phyloP scores from a whole-genome alignment of 2,888 invertebrate species.

The Amblyjoppa fuscipennis region DNA sequence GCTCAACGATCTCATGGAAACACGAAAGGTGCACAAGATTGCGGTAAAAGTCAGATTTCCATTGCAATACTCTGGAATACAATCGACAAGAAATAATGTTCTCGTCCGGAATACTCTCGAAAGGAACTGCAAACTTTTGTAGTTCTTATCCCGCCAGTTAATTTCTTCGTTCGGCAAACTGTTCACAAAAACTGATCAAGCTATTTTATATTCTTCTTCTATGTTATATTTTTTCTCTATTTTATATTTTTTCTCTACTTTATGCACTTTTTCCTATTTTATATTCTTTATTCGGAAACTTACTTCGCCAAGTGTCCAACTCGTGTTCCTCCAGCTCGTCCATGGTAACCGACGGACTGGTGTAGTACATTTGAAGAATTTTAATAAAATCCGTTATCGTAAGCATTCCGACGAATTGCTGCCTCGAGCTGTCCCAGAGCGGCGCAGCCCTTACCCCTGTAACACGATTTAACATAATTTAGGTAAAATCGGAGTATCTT shows the following conservation, averaged over 20 bases:
- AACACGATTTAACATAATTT: constrained; percentile 55
- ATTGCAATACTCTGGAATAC: not conserved
- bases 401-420: constrained; percentile 98
- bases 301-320: constrained; percentile 97
- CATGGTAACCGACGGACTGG: constrained; percentile 96
- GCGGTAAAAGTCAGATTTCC: not conserved
- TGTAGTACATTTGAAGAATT: constrained; percentile 99
- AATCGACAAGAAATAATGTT: not conserved
- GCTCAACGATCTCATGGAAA: not conserved
- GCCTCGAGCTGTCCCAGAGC: constrained; percentile 97
- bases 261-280: too few relatives aligned
- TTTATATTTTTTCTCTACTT: too few relatives aligned
- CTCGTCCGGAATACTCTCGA: not conserved
- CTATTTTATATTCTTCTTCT: too few relatives aligned
- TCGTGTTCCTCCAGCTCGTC: constrained; percentile 99
- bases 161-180: not conserved
- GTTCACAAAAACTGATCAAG: not conserved
- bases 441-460: constrained; percentile 98
- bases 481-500: not conserved
- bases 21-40: too few relatives aligned
- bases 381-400: constrained; percentile 99
- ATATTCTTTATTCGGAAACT: constrained; percentile 77
- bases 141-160: not conserved
- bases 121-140: not conserved
- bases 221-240: too few relatives aligned